Conservation (phyloP, 2,113 vertebrate genomes). For the Recurvirostra avosetta region DNA sequence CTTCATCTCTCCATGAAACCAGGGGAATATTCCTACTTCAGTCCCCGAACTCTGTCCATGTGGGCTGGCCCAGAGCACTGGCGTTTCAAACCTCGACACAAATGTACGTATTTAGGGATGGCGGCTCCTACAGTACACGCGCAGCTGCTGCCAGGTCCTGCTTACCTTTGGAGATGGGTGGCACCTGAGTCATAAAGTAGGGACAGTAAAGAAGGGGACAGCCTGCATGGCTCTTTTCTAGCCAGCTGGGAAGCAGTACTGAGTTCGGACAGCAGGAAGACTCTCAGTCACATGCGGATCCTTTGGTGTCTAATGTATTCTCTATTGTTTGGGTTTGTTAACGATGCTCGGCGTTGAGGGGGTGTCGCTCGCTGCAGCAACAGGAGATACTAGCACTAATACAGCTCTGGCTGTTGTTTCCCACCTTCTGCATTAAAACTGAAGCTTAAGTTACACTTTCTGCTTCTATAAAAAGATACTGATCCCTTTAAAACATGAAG, state of each 20-base stretch:
- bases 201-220: background rate
- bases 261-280: background rate
- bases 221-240: background rate
- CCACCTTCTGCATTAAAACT: background rate
- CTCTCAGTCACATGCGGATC: rapidly evolving
- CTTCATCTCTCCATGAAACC: slow-evolving; percentile 87
- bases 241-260: background rate
- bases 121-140: background rate
- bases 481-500: background rate
- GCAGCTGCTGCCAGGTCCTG: background rate
- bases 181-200: background rate
- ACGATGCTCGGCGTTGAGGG: background rate
- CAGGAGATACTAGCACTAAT: background rate
- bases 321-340: background rate
- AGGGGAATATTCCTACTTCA: slow-evolving; percentile 97
- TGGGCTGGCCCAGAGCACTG: slow-evolving; percentile 97
- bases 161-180: background rate
- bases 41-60: slow-evolving; percentile 87
- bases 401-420: background rate
- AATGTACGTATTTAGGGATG: slow-evolving; percentile 69
- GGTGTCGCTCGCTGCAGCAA: background rate
- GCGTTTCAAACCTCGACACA: slow-evolving; percentile 87
- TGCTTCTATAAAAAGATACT: background rate
- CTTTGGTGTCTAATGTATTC: background rate
- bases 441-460: background rate